Evolutionary conservation across 2,797 vertebrate genomes (phyloP).

Genomic region (Pogonophryne albipinna): DNA sequence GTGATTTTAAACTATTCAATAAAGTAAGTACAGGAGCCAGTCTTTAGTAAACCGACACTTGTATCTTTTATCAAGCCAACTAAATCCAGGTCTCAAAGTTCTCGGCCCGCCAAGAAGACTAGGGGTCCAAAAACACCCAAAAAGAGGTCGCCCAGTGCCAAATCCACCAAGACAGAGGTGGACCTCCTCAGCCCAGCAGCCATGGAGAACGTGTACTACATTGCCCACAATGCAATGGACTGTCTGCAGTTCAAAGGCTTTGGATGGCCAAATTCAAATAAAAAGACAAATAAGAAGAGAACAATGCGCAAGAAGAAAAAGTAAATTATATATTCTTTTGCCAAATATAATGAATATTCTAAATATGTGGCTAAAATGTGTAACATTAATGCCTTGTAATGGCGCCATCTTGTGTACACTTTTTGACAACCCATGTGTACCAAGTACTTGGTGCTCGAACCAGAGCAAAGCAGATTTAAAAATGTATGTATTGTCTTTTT

Average conservation of each 20-base stretch:
- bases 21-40: not conserved
- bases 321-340: constrained; percentile 26
- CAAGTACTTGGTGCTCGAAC: not conserved
- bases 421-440: not conserved
- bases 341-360: not conserved
- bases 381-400: not conserved
- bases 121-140: constrained; percentile 50
- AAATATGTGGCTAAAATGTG: fast-evolving
- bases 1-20: not conserved
- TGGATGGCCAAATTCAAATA: constrained; percentile 82
- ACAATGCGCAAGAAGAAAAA: constrained; percentile 56
- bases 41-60: not conserved
- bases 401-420: constrained; percentile 43
- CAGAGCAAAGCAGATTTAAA: not conserved
- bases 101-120: constrained; percentile 74
- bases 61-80: constrained; percentile 45
- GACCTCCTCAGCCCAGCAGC: constrained; percentile 87
- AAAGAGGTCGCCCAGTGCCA: constrained; percentile 76
- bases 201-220: constrained; percentile 91
- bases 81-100: constrained; percentile 75
- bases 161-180: constrained; percentile 69
- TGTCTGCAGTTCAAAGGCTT: constrained; percentile 88
- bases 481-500: not conserved
- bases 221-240: constrained; percentile 88
- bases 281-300: constrained; percentile 81